phyloP scores from a whole-genome alignment of 53 echinoderm and acorn worm species.

The Holothuria leucospilota region DNA sequence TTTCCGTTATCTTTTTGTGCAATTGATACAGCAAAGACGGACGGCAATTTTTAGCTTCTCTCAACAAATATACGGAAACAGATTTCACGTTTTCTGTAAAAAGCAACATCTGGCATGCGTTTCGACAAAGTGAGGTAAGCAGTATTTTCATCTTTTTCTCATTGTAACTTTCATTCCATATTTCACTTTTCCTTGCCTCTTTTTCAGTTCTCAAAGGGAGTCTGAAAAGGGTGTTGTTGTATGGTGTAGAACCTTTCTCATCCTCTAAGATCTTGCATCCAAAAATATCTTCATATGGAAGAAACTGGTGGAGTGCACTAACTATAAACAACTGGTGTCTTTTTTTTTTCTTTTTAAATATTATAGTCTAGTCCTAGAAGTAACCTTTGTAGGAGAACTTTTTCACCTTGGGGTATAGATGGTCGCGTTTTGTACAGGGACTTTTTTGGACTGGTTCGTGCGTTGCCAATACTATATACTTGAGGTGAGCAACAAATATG shows the following conservation, averaged over 20 bases:
- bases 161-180: constrained; percentile 52
- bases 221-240: constrained; percentile 55
- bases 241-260: neutral
- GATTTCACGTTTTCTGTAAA: constrained; percentile 75
- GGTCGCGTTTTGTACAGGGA: no score
- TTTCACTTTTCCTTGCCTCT: constrained; percentile 12
- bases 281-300: constrained; percentile 80
- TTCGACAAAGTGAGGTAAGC: constrained; percentile 54
- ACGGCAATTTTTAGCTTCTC: neutral
- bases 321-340: no score
- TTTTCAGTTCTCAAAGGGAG: constrained; percentile 46
- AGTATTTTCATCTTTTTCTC: constrained; percentile 52
- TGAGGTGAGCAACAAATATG: no score
- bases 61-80: constrained; percentile 38
- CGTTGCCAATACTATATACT: no score
- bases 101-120: constrained; percentile 64
- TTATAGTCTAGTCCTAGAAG: no score
- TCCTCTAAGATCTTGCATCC: constrained; percentile 59
- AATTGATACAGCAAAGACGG: no score
- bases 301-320: no score
- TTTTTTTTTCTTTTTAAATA: no score
- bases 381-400: no score
- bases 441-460: no score
- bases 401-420: no score
- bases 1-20: no score